Evolutionary conservation across 2,113 vertebrate genomes (phyloP), one percentile per base, ranked within the genome.

Genomic region (Dunckerocampus dactyliophorus): DNA sequence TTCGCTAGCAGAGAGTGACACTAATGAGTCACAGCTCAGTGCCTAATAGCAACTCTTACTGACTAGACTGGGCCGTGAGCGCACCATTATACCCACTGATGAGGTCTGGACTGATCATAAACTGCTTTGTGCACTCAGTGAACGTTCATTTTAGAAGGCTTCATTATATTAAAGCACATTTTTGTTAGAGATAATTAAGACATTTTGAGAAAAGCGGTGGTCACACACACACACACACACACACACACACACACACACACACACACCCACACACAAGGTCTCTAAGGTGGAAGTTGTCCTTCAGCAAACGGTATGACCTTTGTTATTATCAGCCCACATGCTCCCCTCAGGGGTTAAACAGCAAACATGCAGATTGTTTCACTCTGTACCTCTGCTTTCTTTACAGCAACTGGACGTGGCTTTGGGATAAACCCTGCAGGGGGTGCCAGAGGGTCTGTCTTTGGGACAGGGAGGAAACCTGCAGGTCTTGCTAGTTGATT

Each of bases 341-440:
- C 76, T 53, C 60, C 69, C 65, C 56, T 63, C 52, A 6, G 49
- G 51, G 62, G 68, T 70, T 67, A 69, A 50, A 45, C 1, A 46
- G 46, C 43, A 71, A 47, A 60, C 81, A 72, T 76, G 74, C 83
- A 70, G 34, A 51, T 50, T 63, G 28, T 59, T 46, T 24, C 74
- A 67, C 51, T 65, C 54, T 20, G 47, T 91, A 91, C 89, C 89
- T 91, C 89, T 1, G 75, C 47, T 76, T 84, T 91, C 70, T 81
- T 86, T 0, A 85, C 69, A 17, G 51, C 53, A 7, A 75, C 1
- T 10, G 45, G 2, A 11, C 79, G 78, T 20, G 82, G 71, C 45
- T 76, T 85, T 47, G 90, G 89, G 63, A 90, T 85, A 56, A 90
- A 91, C 2, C 89, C 90, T 55, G 85, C 65, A 63, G 90, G 89